Evolutionary conservation across 2,888 invertebrate genomes (phyloP), one percentile per base, ranked within the genome.

Genomic region (Hydriomena furcata): DNA sequence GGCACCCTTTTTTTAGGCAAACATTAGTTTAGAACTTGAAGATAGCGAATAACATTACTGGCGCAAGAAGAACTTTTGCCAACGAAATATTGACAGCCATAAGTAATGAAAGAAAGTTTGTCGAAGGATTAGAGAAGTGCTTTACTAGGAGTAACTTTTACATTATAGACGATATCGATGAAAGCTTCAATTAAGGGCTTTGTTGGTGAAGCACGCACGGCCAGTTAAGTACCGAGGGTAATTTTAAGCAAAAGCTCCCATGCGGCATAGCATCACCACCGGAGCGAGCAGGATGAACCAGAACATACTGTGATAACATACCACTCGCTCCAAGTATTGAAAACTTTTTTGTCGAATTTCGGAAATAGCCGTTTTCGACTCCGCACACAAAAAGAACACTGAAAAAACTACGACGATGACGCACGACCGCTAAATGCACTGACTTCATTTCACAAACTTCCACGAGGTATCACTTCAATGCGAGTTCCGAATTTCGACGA

Each of bases 401-500:
- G 68, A 65, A 62, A 62, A 23, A 32, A 41, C 12, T n/a, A 63
- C 55, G 47, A 58, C 50, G 61, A 59, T 61, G 66, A 71, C 65
- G 58, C 76, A 78, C 76, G 68, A 68, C 66, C 60, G 65, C 61
- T 67, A 70, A 77, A 69, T 71, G 67, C 85, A 87, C 86, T 77
- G 80, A 69, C 71, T 75, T 79, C 68, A 69, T 73, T 69, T 79
- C 88, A 89, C 88, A 79, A 88, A 90, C 82, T 87, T 86, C 84
- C 87, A 88, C 86, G 80, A 76, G 67, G 65, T 75, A 81, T 79
- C 86, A 75, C 75, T 75, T 86, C 62, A 71, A 78, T 82, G 82
- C 84, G 81, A 87, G 73, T 85, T 87, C 87, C 85, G 85, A 89
- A 89, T 82, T 75, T 86, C 84, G 85, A 87, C 76, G 71, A 79